Evolutionary conservation across 2,113 vertebrate genomes (phyloP).

Genomic region (Pollimyrus isidori): DNA sequence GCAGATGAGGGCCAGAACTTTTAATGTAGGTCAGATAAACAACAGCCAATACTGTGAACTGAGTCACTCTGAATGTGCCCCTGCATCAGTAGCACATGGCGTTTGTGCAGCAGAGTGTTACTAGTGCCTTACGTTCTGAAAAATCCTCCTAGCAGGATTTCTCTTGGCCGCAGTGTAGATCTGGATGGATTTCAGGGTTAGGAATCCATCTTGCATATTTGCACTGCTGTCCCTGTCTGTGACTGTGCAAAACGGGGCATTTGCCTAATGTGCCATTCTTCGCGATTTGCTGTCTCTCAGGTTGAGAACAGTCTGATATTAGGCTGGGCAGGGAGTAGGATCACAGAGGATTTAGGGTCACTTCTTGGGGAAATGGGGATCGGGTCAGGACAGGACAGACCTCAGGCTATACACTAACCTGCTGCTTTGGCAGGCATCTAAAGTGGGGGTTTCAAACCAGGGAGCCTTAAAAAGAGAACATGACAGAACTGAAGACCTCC

Average conservation of each 20-base stretch:
- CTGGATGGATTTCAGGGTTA: not conserved
- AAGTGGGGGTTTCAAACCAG: not conserved
- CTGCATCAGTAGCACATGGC: not conserved
- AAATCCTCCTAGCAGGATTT: not conserved
- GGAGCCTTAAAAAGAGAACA: not conserved
- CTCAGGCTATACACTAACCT: not conserved
- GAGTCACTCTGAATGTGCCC: not conserved
- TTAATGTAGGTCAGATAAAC: not conserved
- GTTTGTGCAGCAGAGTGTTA: not conserved
- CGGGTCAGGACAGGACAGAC: not conserved
- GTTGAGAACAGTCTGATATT: not conserved
- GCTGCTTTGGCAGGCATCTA: not conserved
- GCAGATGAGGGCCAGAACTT: not conserved
- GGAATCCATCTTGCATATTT: not conserved
- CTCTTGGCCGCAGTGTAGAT: not conserved
- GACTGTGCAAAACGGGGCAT: not conserved
- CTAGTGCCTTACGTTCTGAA: not conserved
- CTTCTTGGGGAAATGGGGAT: not conserved
- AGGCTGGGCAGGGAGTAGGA: not conserved
- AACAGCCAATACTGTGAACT: not conserved
- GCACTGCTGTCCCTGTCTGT: not conserved
- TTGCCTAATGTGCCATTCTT: not conserved
- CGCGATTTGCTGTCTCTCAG: not conserved
- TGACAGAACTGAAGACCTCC: not conserved
- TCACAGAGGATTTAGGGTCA: not conserved